These are phyloP conservation scores for Limnephilus marmoratus DNA, from an alignment of 2,888 invertebrate species.

Conservation along the genomic window DNA sequence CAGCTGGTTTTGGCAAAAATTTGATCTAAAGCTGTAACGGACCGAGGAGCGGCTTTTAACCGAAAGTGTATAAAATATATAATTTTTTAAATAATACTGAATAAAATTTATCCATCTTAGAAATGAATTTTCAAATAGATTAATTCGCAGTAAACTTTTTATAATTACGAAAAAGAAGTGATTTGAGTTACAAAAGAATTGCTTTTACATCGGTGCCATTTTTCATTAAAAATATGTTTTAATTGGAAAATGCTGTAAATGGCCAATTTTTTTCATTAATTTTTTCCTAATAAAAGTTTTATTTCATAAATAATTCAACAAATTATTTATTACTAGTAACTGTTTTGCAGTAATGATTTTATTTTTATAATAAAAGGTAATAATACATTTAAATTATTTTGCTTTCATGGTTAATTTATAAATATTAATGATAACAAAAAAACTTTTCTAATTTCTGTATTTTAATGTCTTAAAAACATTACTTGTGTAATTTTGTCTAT, in stretches of 20 bases:
- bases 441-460: background rate
- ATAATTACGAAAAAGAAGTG: background rate
- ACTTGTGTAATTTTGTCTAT: conserved; percentile 18
- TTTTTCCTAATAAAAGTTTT: too few relatives aligned
- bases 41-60: too few relatives aligned
- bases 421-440: background rate
- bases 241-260: background rate
- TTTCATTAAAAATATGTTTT: background rate
- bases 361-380: too few relatives aligned
- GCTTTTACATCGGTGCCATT: background rate
- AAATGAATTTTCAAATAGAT: background rate
- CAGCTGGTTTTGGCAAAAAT: too few relatives aligned
- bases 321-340: too few relatives aligned
- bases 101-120: background rate
- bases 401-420: background rate
- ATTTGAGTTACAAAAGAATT: background rate
- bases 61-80: too few relatives aligned
- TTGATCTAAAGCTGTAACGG: too few relatives aligned
- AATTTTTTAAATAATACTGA: background rate
- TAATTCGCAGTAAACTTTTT: background rate
- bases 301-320: too few relatives aligned
- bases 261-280: background rate
- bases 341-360: too few relatives aligned
- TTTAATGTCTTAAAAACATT: background rate
- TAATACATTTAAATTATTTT: background rate